Percentiles rank a stretch among this genome's conserved stretches.
These are phyloP conservation scores for Otolemur crassicaudatus DNA, from an alignment of 2,797 vertebrate species.

Conservation along the genomic window DNA sequence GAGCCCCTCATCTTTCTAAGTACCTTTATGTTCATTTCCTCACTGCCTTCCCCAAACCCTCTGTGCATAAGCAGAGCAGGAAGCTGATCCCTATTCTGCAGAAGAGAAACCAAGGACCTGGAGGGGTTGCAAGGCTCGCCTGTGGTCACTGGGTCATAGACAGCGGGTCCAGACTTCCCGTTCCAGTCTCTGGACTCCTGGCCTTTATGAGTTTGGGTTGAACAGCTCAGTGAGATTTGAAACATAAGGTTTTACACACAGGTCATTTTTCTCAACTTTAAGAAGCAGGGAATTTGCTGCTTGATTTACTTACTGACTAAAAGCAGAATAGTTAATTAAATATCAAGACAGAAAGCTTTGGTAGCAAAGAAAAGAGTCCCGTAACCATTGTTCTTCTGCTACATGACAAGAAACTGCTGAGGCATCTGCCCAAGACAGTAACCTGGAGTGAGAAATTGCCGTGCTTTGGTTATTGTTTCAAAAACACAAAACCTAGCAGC, in stretches of 20 bases:
- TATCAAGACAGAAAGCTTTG: constrained; percentile 41
- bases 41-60: not conserved
- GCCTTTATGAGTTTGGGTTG: not conserved
- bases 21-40: constrained; percentile 35
- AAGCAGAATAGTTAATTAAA: constrained; percentile 61
- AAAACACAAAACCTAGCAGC: constrained; percentile 13
- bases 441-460: not conserved
- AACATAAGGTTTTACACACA: not conserved
- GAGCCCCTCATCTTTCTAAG: not conserved
- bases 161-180: fast-evolving
- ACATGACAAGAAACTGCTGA: not conserved
- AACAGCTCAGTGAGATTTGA: not conserved
- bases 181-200: fast-evolving
- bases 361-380: not conserved
- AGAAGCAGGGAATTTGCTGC: not conserved
- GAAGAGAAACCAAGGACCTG: not conserved
- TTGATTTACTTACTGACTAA: constrained; percentile 40
- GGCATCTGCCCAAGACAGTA: constrained; percentile 40
- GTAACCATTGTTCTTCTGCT: not conserved
- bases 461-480: constrained; percentile 56
- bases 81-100: not conserved
- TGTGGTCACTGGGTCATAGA: not conserved
- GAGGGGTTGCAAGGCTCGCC: not conserved
- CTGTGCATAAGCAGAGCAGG: not conserved
- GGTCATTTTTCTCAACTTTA: not conserved